Percentiles rank a stretch among this genome's conserved stretches.
Conservation (phyloP, 2,113 vertebrate genomes). For the Tachysurus fulvidraco region DNA sequence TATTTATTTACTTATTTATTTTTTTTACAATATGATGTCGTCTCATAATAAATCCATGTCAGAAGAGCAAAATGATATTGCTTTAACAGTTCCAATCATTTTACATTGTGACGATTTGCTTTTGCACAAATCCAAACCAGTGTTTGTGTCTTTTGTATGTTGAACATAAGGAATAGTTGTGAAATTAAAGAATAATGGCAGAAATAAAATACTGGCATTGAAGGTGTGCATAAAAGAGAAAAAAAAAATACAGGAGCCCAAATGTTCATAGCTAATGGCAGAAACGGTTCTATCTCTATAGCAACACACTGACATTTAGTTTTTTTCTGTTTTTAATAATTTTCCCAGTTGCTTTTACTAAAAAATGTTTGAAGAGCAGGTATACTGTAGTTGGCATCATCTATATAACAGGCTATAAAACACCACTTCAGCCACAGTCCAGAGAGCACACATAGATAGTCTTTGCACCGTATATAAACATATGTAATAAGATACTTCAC, state of each 20-base stretch:
- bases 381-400: constrained; percentile 88
- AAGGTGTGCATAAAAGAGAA: constrained; percentile 47
- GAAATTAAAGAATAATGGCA: constrained; percentile 4
- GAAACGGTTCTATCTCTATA: constrained; percentile 90
- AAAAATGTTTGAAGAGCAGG: constrained; percentile 83
- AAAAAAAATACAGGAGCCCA: constrained; percentile 75
- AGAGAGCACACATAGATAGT: constrained; percentile 89
- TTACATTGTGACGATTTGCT: constrained; percentile 22
- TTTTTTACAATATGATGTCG: constrained; percentile 31
- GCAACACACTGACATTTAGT: constrained; percentile 96
- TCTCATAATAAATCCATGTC: constrained; percentile 29
- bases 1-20: constrained; percentile 12
- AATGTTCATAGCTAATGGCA: constrained; percentile 82
- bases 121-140: constrained; percentile 29
- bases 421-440: constrained; percentile 87
- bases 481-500: constrained; percentile 99
- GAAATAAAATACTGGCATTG: constrained; percentile 41
- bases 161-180: constrained; percentile 30
- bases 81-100: constrained; percentile 46
- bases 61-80: constrained; percentile 53
- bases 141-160: constrained; percentile 31
- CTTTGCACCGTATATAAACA: constrained; percentile 95
- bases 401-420: constrained; percentile 98
- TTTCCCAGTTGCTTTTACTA: constrained; percentile 76
- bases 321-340: constrained; percentile 68